A percentile compares a stretch with the other conserved stretches of the same genome.
These are phyloP conservation scores for Tragelaphus buxtoni DNA, from an alignment of 2,113 vertebrate genomes.

Conservation along the genomic window DNA sequence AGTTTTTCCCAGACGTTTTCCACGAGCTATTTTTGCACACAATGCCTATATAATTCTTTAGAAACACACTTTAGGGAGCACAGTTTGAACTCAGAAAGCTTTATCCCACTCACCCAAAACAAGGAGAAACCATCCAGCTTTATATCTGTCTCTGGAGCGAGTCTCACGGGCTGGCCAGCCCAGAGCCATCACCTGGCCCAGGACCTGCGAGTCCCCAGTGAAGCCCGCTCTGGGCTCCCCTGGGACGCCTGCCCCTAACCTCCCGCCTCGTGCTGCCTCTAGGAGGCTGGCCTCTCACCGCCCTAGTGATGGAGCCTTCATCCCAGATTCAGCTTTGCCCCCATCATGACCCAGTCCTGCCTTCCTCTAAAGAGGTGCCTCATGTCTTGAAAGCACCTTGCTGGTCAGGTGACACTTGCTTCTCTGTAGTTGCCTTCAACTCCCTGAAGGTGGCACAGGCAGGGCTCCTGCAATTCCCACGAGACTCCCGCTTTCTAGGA, in stretches of 20 bases:
- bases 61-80: not conserved
- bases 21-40: not conserved
- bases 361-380: not conserved
- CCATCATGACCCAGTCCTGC: not conserved
- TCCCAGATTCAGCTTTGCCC: accelerated
- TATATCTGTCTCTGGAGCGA: not conserved
- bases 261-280: not conserved
- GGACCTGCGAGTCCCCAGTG: not conserved
- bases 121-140: not conserved
- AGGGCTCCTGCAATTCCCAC: not conserved
- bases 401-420: not conserved
- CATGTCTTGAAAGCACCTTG: not conserved
- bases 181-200: not conserved
- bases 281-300: not conserved
- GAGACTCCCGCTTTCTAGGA: not conserved
- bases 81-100: not conserved
- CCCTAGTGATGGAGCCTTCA: not conserved
- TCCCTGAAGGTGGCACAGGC: not conserved
- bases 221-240: not conserved
- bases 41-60: not conserved
- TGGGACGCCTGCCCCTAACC: not conserved
- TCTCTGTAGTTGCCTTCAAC: not conserved
- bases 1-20: not conserved
- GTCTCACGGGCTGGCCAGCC: not conserved
- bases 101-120: not conserved